Evolutionary conservation across 2,113 vertebrate species (phyloP).

Genomic region (Sander lucioperca): DNA sequence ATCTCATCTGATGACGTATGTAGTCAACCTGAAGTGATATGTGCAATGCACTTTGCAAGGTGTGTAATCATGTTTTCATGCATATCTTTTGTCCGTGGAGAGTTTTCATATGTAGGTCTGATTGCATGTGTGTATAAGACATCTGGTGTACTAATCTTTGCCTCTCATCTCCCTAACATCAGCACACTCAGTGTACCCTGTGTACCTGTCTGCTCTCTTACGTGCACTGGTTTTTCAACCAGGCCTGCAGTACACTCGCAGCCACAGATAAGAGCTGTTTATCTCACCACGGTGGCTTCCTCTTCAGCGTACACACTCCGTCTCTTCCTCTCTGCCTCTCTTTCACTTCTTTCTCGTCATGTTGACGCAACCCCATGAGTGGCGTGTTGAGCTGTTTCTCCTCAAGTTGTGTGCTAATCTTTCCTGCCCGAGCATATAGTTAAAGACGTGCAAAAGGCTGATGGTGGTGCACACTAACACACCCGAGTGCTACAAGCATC

Average conservation of each 20-base stretch:
- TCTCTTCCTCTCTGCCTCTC: constrained; percentile 12
- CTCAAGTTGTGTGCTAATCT: neutral
- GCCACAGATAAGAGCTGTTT: constrained; percentile 69
- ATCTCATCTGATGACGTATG: neutral
- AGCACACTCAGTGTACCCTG: constrained; percentile 37
- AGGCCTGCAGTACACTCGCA: constrained; percentile 51
- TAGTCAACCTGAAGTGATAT: neutral
- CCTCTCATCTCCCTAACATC: constrained; percentile 59
- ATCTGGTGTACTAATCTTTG: constrained; percentile 54
- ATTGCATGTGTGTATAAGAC: constrained; percentile 23
- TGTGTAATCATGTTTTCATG: neutral
- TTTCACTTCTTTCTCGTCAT: constrained; percentile 16
- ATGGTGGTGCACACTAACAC: constrained; percentile 6
- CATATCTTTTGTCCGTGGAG: constrained; percentile 5
- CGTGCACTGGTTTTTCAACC: constrained; percentile 71
- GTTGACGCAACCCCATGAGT: constrained; percentile 13
- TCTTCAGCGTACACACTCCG: constrained; percentile 45
- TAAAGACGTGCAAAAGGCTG: neutral
- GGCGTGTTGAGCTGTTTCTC: neutral
- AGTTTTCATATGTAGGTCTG: neutral
- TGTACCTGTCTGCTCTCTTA: constrained; percentile 63
- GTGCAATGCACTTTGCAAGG: neutral
- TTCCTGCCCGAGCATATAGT: neutral
- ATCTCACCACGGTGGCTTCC: constrained; percentile 73
- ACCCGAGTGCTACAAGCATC: constrained; percentile 20